Evolutionary conservation across 2,888 invertebrate species (phyloP), one percentile per base, ranked within the genome.

Genomic region (Drosophila glabriapex): DNA sequence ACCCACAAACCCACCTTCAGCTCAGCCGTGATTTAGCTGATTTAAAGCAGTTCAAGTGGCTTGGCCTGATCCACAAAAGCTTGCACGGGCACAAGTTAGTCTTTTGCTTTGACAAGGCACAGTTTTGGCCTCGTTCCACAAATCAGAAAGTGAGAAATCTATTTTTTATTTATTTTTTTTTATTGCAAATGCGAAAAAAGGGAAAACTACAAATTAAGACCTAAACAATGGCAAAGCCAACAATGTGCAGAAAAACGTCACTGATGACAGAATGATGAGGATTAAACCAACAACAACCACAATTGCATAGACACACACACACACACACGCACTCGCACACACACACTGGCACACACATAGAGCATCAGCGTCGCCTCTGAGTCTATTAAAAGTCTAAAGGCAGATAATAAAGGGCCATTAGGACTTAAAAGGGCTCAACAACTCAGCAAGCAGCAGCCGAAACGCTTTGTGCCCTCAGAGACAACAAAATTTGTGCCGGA

Each of bases 371-470:
- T 92, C 87, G 85, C 82, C 82, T 88, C 82, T 85, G 91, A 92
- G 92, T 93, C 93, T 92, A 92, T 93, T 93, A 93, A 92, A 92
- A 91, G 92, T 91, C 92, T 92, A 92, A 92, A 92, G 91, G 91
- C 92, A 93, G 93, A 93, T 93, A 93, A 93, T 93, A 92, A 92
- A 92, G 93, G 92, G 91, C 92, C 91, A 93, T 93, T 93, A 92
- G 92, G 90, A 91, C 92, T 92, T 92, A 92, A 92, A 92, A 92
- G 91, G 92, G 92, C 92, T 92, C 92, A 92, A 85, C 92, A 91
- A 85, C 88, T 78, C 89, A 83, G 80, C 83, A 80, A 82, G 78
- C 80, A 78, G 69, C 76, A 75, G 74, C 62, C 55, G 70, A 61
- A 79, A 59, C 68, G 75, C 78, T 78, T 78, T 78, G 78, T 75